These are phyloP conservation scores for Bolborhynchus lineola DNA, from an alignment of 2,113 vertebrate genomes.

Conservation along the genomic window DNA sequence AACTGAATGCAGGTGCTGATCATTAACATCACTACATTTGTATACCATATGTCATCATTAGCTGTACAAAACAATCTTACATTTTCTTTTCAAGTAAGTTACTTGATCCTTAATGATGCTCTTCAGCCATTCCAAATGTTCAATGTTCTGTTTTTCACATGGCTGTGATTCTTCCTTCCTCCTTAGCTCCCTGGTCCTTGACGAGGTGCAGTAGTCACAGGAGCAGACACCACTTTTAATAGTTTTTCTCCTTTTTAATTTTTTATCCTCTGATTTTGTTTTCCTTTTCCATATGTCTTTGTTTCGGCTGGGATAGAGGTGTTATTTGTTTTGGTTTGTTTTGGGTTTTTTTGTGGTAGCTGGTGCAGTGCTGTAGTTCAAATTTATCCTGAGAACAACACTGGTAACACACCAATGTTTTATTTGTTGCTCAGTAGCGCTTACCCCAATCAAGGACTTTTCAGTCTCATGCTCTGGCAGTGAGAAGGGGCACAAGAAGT, in stretches of 20 bases:
- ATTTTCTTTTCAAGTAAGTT: neutral
- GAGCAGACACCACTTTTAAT: neutral
- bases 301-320: neutral
- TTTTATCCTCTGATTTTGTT: neutral
- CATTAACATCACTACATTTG: neutral
- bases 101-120: neutral
- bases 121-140: neutral
- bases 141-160: neutral
- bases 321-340: neutral
- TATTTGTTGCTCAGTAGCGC: neutral
- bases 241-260: neutral
- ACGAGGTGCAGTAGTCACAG: neutral
- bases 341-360: neutral
- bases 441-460: neutral
- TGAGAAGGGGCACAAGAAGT: neutral
- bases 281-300: neutral
- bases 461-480: neutral
- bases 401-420: neutral
- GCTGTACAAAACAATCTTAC: neutral
- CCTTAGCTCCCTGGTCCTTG: neutral
- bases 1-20: neutral
- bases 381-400: neutral
- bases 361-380: neutral
- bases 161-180: neutral
- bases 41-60: neutral